These are phyloP conservation scores for Gastrophysa polygoni DNA, from an alignment of 2,888 invertebrate genomes.

Conservation along the genomic window DNA sequence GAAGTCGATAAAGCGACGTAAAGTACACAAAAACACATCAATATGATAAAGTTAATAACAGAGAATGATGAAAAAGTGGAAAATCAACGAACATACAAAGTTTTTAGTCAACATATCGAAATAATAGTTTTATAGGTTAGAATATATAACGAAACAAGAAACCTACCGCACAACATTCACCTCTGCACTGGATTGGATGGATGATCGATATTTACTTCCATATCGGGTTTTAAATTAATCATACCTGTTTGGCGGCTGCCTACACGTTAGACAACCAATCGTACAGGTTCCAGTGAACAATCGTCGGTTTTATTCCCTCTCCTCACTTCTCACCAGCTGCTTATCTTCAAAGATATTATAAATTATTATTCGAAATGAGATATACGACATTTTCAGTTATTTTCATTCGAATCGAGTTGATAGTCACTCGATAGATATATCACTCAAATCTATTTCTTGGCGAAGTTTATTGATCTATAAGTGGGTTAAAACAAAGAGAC, in stretches of 20 bases:
- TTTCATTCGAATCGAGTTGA: too few relatives aligned
- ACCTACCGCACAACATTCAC: slow-evolving; percentile 52
- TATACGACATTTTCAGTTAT: too few relatives aligned
- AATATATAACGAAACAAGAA: slow-evolving; percentile 39
- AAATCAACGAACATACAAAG: slow-evolving; percentile 35
- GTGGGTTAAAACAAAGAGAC: too few relatives aligned
- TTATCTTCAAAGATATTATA: too few relatives aligned
- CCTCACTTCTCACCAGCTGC: too few relatives aligned
- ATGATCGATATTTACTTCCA: slow-evolving; percentile 45
- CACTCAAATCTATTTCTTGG: too few relatives aligned
- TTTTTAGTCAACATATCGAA: slow-evolving; percentile 39
- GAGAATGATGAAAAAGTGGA: slow-evolving; percentile 38
- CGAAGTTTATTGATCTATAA: too few relatives aligned
- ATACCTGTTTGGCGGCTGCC: slow-evolving; percentile 11
- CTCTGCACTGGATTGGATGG: slow-evolving; percentile 46
- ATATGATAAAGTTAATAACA: slow-evolving; percentile 34
- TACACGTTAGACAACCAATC: slow-evolving; percentile 29
- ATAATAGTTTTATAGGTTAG: slow-evolving; percentile 48
- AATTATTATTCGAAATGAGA: too few relatives aligned
- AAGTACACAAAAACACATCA: slow-evolving; percentile 35
- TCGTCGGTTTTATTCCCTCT: too few relatives aligned
- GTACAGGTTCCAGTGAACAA: not conserved
- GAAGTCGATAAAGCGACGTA: slow-evolving; percentile 22
- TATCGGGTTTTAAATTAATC: slow-evolving; percentile 30
- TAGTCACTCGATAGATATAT: too few relatives aligned